Evolutionary conservation across 2,888 invertebrate genomes (phyloP), one percentile per base, ranked within the genome.

Genomic region (Tetheella fluctuosa): DNA sequence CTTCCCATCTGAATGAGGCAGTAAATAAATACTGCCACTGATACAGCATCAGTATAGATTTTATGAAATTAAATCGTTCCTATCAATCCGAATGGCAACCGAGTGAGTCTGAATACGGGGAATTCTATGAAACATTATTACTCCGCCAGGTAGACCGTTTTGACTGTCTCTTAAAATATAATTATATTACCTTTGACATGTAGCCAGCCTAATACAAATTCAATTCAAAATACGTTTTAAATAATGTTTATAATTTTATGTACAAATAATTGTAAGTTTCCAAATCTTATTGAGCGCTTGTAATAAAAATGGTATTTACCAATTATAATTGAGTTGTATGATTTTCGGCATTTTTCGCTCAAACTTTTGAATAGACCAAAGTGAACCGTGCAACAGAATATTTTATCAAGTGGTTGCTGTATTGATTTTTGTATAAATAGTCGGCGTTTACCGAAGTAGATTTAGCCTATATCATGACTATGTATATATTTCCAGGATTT

Each of bases 241-340:
- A 53, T 25, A n/a, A 23, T 53, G 15, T 25, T 25, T 0, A 7
- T 5, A 15, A 30, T 10, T 54, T 20, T 63, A 59, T 25, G 25
- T 25, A 25, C 25, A 4, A 25, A 2, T 28, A 42, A 54, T 59
- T 57, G 48, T 17, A 54, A 25, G 23, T 39, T 59, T 57, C 30
- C 37, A n/a, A 30, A n/a, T 68, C 61, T 71, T 72, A 66, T 71
- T 68, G 67, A 65, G 63, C 77, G 77, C 68, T 77, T 73, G 64
- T 77, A 83, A 82, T 84, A 84, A 84, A 84, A 15, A 61, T 73
- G 76, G 75, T 79, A 77, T 79, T 77, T 71, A 76, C 65, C 64
- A 72, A 77, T 74, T 67, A 61, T 30, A 54, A 62, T 64, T 61
- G 65, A 66, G 66, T 72, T 72, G 65, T 74, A 69, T 74, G 67